Conservation (phyloP, 2,888 invertebrate genomes). For the Philhelius pedissequus region DNA sequence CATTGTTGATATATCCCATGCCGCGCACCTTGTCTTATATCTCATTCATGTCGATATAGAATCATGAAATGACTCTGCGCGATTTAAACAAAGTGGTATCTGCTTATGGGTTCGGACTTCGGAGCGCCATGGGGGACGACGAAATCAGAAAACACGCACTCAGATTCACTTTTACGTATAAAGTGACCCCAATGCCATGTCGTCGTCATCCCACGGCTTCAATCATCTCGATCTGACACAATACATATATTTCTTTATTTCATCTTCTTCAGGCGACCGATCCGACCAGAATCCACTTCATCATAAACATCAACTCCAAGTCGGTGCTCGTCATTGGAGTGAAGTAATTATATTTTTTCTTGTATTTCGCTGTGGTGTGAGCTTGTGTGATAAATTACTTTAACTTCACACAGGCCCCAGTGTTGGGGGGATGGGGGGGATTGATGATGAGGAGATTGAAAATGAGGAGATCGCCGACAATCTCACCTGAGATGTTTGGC, state of each 20-base stretch:
- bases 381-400: slow-evolving; percentile 63
- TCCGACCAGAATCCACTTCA: slow-evolving; percentile 34
- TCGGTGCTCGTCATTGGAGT: slow-evolving; percentile 52
- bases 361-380: slow-evolving; percentile 24
- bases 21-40: background rate
- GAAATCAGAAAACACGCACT: slow-evolving; percentile 9
- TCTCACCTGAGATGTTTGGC: slow-evolving; percentile 53
- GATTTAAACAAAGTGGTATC: slow-evolving; percentile 24
- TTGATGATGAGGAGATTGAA: too few relatives aligned
- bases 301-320: slow-evolving; percentile 37
- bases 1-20: slow-evolving; percentile 23
- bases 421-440: too few relatives aligned
- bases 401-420: slow-evolving; percentile 49
- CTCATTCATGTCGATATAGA: slow-evolving; percentile 13
- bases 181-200: slow-evolving; percentile 60
- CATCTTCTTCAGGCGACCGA: slow-evolving; percentile 20
- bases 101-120: background rate
- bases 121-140: slow-evolving; percentile 67
- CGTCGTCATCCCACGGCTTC: slow-evolving; percentile 56
- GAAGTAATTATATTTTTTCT: slow-evolving; percentile 57
- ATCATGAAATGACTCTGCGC: slow-evolving; percentile 46
- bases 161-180: slow-evolving; percentile 55
- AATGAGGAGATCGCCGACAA: slow-evolving; percentile 33
- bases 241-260: slow-evolving; percentile 53
- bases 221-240: slow-evolving; percentile 67